These are phyloP conservation scores for Calypte anna DNA, from an alignment of 2,113 vertebrate genomes.

Conservation along the genomic window DNA sequence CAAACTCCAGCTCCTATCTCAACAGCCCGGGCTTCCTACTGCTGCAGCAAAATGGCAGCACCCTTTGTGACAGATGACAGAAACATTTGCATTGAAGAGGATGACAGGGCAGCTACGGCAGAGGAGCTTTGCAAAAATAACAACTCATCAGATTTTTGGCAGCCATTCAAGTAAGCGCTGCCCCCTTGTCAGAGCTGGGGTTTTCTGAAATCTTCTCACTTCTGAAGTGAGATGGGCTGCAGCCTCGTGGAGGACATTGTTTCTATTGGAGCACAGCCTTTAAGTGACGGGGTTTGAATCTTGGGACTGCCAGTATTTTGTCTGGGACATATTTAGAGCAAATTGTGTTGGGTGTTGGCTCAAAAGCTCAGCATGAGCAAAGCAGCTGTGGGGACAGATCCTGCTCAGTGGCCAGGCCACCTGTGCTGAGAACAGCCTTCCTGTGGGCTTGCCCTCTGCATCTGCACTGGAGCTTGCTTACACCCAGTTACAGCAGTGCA, in stretches of 20 bases:
- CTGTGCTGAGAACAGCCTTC: neutral
- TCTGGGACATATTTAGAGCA: neutral
- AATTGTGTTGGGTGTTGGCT: rapidly evolving
- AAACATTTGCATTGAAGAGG: neutral
- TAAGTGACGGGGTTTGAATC: neutral
- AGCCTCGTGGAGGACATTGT: rapidly evolving
- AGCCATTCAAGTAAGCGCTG: neutral
- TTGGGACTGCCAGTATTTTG: neutral
- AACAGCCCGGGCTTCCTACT: neutral
- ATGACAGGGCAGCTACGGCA: rapidly evolving
- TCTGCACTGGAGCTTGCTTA: neutral
- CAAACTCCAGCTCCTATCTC: neutral
- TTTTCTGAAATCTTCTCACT: neutral
- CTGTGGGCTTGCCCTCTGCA: neutral
- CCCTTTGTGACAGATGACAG: neutral
- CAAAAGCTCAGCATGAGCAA: neutral
- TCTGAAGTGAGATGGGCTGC: neutral
- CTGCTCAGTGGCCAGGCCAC: neutral
- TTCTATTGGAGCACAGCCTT: neutral
- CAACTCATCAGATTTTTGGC: neutral
- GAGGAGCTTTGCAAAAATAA: neutral
- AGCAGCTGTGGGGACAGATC: neutral
- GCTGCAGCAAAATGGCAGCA: neutral
- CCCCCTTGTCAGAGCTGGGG: neutral
- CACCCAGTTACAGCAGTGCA: neutral